Evolutionary conservation across 1,140 invertebrate species (phyloP), one percentile per base, ranked within the genome.

Genomic region (Psix sp.): DNA sequence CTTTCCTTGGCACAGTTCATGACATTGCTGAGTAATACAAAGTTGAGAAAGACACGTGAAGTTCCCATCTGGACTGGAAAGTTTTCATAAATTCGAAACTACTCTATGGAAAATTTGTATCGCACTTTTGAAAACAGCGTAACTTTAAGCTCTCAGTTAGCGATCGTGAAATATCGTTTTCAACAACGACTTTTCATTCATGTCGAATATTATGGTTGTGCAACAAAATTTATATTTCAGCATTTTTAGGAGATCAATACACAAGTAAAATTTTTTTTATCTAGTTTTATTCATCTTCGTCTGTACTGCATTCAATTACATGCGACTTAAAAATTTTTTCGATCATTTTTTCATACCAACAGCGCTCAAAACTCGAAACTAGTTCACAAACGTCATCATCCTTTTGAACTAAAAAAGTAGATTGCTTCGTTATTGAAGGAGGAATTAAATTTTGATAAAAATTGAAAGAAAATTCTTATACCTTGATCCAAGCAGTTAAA

Each of bases 51-150:
- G 39, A 62, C 49, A 71, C 51, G 20, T 56, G 35, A 62, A 71
- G 67, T 71, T 70, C 52, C 36, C 57, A 62, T 62, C 42, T 57
- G 15, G 11, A 49, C 35, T 5, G 45, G 38, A 60, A 67, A 70
- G 13, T 68, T 68, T 68, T 52, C 48, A 51, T 60, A 60, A 52
- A 68, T 68, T 68, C 16, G 17, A 60, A 48, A 68, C 40, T 68
- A 39, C 31, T 46, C 54, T 46, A 57, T 46, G 26, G 33, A 68
- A 59, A 68, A 68, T 56, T 21, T 57, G 42, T 33, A 9, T 26
- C 16, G 18, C 17, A 51, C 52, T 68, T 52, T 52, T 43, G 20
- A 51, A 66, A 54, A 45, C 38, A 38, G 40, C 16, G 39, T 31
- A 63, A 54, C 60, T 65, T 52, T 38, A 31, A 54, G 21, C 21